Percentiles rank a stretch among this genome's conserved stretches.
Evolutionary conservation across 2,888 invertebrate genomes (phyloP).

Genomic region (Rugalucina vietnamica): DNA sequence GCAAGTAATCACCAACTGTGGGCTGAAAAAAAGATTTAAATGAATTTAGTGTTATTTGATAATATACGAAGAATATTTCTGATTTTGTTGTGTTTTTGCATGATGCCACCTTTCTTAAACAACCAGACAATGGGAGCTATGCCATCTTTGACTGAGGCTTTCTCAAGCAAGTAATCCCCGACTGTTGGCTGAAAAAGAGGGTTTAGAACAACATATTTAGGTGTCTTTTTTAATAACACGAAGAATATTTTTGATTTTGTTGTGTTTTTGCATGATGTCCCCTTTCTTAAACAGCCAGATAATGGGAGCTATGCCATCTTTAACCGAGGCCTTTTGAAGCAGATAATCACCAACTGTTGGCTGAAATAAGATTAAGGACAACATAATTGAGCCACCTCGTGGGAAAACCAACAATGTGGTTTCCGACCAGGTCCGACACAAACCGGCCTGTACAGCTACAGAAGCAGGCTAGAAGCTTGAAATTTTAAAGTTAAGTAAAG

Average conservation of each 20-base stretch:
- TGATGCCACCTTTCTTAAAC: conserved; percentile 52
- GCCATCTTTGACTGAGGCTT: conserved; percentile 41
- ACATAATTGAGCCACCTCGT: too few relatives aligned
- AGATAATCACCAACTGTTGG: conserved; percentile 51
- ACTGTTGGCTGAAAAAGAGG: conserved; percentile 52
- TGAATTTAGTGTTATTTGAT: too few relatives aligned
- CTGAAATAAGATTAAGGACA: too few relatives aligned
- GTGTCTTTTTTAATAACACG: too few relatives aligned
- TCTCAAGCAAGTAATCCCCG: conserved; percentile 55
- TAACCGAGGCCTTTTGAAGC: conserved; percentile 45
- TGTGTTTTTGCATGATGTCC: conserved; percentile 57
- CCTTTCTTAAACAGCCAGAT: conserved; percentile 56
- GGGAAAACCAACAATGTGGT: too few relatives aligned
- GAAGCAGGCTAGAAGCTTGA: too few relatives aligned
- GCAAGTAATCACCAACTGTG: conserved; percentile 43
- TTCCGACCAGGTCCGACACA: too few relatives aligned
- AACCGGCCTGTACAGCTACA: too few relatives aligned
- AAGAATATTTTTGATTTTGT: too few relatives aligned
- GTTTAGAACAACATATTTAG: too few relatives aligned
- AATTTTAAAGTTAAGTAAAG: too few relatives aligned
- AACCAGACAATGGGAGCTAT: conserved; percentile 50
- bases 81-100: conserved; percentile 60
- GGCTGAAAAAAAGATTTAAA: conserved; percentile 58
- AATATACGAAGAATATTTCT: too few relatives aligned
- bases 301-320: conserved; percentile 40